Percentiles rank a stretch among this genome's conserved stretches.
Evolutionary conservation across 2,888 invertebrate species (phyloP).

Genomic region (Macrosiphum euphorbiae): DNA sequence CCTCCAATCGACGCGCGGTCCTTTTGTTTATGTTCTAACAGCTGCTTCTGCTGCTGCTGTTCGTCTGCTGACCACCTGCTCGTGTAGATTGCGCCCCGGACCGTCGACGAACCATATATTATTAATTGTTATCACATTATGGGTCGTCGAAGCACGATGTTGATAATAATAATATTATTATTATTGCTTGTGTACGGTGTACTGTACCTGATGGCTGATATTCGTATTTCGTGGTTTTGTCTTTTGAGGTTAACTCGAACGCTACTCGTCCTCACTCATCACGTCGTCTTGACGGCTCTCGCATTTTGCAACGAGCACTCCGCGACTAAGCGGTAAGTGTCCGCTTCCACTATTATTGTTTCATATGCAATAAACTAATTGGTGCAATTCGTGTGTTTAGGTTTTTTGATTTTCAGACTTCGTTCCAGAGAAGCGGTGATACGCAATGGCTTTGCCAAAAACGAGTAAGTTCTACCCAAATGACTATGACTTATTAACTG

Average conservation of each 20-base stretch:
- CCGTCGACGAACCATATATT: too few relatives aligned
- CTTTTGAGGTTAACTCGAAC: background rate
- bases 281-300: background rate
- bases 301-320: background rate
- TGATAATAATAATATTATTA: too few relatives aligned
- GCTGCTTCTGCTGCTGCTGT: background rate
- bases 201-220: too few relatives aligned
- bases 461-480: conserved; percentile 30
- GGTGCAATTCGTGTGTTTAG: background rate
- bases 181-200: too few relatives aligned
- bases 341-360: too few relatives aligned
- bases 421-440: background rate
- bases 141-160: background rate
- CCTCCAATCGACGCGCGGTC: conserved; percentile 44
- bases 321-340: background rate
- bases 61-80: background rate
- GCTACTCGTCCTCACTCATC: too few relatives aligned
- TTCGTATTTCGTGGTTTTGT: background rate
- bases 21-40: conserved; percentile 58
- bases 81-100: conserved; percentile 25
- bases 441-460: conserved; percentile 56
- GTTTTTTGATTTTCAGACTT: background rate
- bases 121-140: too few relatives aligned
- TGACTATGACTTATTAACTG: background rate
- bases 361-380: too few relatives aligned